Percentiles rank a stretch among this genome's conserved stretches.
phyloP scores from a whole-genome alignment of 64 coral and sea anemone species.

The Stichodactyla mertensii region DNA sequence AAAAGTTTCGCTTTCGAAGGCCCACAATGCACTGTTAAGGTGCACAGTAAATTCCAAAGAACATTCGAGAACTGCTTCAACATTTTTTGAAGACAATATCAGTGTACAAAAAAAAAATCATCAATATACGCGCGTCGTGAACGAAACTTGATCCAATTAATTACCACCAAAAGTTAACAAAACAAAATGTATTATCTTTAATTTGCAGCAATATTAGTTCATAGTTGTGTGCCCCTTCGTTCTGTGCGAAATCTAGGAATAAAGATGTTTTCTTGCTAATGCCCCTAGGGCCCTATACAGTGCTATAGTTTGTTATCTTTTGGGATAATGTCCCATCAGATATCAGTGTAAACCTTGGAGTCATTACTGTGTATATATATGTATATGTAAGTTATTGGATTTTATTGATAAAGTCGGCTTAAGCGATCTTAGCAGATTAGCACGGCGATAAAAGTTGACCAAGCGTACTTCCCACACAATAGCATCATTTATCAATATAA shows the following conservation, averaged over 20 bases:
- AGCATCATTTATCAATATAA: too few relatives aligned
- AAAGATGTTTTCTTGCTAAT: not conserved
- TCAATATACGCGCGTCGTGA: too few relatives aligned
- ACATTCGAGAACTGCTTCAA: too few relatives aligned
- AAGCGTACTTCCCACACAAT: too few relatives aligned
- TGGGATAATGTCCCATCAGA: not conserved
- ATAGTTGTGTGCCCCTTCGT: not conserved
- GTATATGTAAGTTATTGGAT: not conserved
- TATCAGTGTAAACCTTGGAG: not conserved
- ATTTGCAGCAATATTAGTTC: not conserved
- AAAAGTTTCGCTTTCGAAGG: too few relatives aligned
- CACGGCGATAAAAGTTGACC: not conserved
- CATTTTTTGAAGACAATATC: too few relatives aligned
- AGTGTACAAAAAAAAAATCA: too few relatives aligned
- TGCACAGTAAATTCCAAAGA: too few relatives aligned
- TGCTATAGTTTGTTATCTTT: not conserved
- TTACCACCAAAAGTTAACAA: not conserved
- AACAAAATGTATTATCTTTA: not conserved
- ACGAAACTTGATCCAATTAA: not conserved
- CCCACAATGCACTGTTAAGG: too few relatives aligned
- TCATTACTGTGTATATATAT: not conserved
- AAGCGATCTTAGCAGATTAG: not conserved
- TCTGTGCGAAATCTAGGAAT: not conserved
- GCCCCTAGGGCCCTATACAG: not conserved
- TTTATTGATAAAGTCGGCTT: not conserved